Base-by-base conservation (phyloP, 2,888 invertebrate species). In the Polydrusus pterygomalis region DNA sequence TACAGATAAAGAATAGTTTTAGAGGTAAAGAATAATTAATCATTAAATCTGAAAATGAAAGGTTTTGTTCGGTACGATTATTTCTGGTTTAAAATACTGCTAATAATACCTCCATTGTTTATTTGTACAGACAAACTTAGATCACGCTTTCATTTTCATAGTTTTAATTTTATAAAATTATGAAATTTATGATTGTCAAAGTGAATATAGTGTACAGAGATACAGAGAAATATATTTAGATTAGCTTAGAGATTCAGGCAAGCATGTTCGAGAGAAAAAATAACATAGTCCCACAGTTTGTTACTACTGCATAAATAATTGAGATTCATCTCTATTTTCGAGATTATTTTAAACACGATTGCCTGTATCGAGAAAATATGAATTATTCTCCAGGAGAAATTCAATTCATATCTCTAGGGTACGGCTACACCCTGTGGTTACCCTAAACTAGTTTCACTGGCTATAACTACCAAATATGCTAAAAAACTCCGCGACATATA, bases 391-490 rank as follows among this genome's bases (percentile, higher is more conserved):
- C 51, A 68, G 65, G 79, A 81, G 80, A 83, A 81, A 81, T 73
- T 81, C 80, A 81, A 77, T 83, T 80, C 83, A 83, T 82, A 83
- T 82, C 84, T 85, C 83, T 86, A 87, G 87, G 87, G 87, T 86
- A 87, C 86, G 87, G 83, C 87, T 87, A 87, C 85, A 88, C 88
- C 88, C 88, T 88, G 88, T 88, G 84, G 84, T 84, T 86, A 86
- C 85, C 87, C 87, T 87, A 87, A 81, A 84, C 85, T 86, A 86
- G 83, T 84, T 67, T 78, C 85, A 86, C 85, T 86, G 85, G 85
- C 86, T 86, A 87, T 82, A 78, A 83, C 86, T 87, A 83, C 82
- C 77, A 77, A 77, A 81, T 84, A 84, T 81, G 78, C 84, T 86
- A 85, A 82, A 74, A 83, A 83, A 83, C 81, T 85, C 84, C 85